These are phyloP conservation scores for Spodoptera litura DNA, from an alignment of 1,140 invertebrate species.

Conservation along the genomic window DNA sequence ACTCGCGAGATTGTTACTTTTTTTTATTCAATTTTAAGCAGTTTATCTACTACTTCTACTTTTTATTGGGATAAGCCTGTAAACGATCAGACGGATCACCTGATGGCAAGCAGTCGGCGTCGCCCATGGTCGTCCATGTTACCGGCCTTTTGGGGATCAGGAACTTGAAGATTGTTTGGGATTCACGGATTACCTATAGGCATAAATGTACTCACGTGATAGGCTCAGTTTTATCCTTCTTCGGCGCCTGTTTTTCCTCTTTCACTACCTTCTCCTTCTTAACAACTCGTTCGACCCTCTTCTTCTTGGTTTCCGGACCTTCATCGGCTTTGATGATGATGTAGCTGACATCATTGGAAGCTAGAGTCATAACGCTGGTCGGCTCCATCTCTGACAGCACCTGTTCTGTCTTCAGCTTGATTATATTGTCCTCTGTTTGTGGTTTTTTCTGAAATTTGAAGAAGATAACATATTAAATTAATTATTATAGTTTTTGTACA, in stretches of 20 bases:
- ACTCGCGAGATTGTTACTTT: no score
- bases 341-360: slow-evolving; percentile 70
- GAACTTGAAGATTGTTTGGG: no score
- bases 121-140: no score
- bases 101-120: no score
- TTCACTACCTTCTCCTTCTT: slow-evolving; percentile 13
- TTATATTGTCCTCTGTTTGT: slow-evolving; percentile 24
- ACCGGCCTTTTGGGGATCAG: no score
- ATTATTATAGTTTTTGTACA: no score
- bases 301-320: slow-evolving; percentile 8
- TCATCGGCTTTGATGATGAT: slow-evolving; percentile 71
- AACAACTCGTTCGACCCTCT: slow-evolving; percentile 11
- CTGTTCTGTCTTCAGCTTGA: slow-evolving; percentile 58
- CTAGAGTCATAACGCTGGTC: slow-evolving; percentile 58
- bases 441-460: background rate
- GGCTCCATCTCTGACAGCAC: slow-evolving; percentile 64
- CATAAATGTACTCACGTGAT: slow-evolving; percentile 61
- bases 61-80: no score
- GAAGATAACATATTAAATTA: no score
- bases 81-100: no score
- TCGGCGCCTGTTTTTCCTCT: slow-evolving; percentile 37
- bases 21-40: no score
- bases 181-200: no score
- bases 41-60: no score
- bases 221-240: slow-evolving; percentile 58